phyloP scores from a whole-genome alignment of 2,113 vertebrate genomes.

The Dipodomys merriami region DNA sequence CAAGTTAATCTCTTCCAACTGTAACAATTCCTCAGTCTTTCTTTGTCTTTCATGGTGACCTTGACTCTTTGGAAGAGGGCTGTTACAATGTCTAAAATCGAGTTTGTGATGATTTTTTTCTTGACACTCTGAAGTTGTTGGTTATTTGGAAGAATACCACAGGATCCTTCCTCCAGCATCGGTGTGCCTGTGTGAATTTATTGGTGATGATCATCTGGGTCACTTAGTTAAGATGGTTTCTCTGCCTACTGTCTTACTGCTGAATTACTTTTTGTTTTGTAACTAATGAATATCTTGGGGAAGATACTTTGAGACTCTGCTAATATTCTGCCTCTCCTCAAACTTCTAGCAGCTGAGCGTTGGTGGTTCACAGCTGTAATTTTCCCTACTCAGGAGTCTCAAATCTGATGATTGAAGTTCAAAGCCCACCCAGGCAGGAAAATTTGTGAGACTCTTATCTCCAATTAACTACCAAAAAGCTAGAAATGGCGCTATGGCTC shows the following conservation, averaged over 20 bases:
- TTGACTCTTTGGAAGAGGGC: neutral
- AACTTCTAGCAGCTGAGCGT: neutral
- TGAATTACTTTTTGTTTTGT: neutral
- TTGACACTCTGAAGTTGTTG: neutral
- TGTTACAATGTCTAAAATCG: neutral
- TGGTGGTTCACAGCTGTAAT: too few relatives aligned
- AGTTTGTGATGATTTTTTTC: neutral
- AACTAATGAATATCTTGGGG: neutral
- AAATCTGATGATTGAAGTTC: too few relatives aligned
- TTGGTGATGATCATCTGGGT: neutral
- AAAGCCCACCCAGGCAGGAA: too few relatives aligned
- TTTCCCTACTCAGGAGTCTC: too few relatives aligned
- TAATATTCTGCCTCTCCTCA: neutral
- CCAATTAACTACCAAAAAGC: too few relatives aligned
- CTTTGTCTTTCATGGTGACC: neutral
- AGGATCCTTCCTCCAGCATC: neutral
- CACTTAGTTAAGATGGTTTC: neutral
- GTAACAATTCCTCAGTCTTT: neutral
- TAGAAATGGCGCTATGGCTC: too few relatives aligned
- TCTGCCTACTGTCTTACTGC: neutral
- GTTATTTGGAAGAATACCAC: neutral
- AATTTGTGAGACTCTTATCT: too few relatives aligned
- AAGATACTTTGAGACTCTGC: neutral
- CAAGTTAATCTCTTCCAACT: rapidly evolving
- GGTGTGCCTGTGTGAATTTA: neutral